Conservation (phyloP, 2,113 vertebrate genomes). For the Sitta europaea region DNA sequence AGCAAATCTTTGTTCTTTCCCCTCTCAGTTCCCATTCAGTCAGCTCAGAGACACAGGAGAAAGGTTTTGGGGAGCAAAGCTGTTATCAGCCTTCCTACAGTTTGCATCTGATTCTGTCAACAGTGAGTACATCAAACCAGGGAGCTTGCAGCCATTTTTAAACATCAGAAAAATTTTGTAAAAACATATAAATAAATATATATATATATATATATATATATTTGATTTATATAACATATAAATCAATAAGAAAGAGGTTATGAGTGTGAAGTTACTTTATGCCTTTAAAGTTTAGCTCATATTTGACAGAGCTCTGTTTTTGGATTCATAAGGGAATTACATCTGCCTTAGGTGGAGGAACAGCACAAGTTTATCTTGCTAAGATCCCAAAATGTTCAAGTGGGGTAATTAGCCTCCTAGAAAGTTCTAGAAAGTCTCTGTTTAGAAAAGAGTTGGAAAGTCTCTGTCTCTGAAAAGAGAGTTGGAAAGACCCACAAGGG, state of each 20-base stretch:
- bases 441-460: too few species aligned
- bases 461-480: too few species aligned
- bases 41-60: not conserved
- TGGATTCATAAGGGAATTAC: not conserved
- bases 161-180: not conserved
- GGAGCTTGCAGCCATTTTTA: not conserved
- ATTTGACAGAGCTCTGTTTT: not conserved
- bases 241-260: not conserved
- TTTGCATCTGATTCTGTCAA: constrained; percentile 18
- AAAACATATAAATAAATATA: not conserved
- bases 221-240: not conserved
- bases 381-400: not conserved
- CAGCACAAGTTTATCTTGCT: not conserved
- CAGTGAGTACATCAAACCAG: not conserved
- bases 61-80: constrained; percentile 35
- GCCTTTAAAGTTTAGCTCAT: not conserved
- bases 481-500: not conserved
- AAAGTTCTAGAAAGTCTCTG: too few species aligned
- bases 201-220: accelerated
- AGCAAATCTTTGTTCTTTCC: constrained; percentile 59
- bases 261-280: not conserved
- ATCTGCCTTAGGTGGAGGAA: not conserved
- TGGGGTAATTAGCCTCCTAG: not conserved
- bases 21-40: constrained; percentile 1
- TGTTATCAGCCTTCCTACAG: constrained; percentile 52